A percentile compares a stretch with the other conserved stretches of the same genome.
These are phyloP conservation scores for Synanthedon vespiformis DNA, from an alignment of 2,888 invertebrate genomes.

Conservation along the genomic window DNA sequence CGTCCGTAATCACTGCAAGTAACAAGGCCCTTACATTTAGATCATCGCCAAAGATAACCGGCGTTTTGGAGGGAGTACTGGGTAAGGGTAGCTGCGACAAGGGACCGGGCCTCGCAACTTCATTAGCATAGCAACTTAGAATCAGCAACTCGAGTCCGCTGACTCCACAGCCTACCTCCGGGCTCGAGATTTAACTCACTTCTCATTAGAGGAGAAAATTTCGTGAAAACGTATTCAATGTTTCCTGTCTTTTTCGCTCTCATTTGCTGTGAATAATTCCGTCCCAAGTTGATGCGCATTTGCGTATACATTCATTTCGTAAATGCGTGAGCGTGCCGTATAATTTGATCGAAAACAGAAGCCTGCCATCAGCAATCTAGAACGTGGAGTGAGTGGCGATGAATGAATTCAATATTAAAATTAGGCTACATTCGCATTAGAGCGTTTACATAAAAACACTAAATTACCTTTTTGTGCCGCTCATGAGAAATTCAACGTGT, in stretches of 20 bases:
- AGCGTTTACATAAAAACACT: neutral
- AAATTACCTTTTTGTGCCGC: neutral
- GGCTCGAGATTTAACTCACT: constrained; percentile 64
- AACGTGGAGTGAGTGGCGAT: constrained; percentile 28
- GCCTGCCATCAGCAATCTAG: constrained; percentile 35
- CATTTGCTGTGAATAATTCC: constrained; percentile 20
- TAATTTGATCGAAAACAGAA: constrained; percentile 62
- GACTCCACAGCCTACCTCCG: constrained; percentile 55
- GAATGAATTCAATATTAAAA: constrained; percentile 20
- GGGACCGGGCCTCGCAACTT: constrained; percentile 25
- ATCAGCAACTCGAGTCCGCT: constrained; percentile 40
- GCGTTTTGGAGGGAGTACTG: constrained; percentile 24
- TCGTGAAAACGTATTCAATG: constrained; percentile 43
- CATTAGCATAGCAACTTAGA: constrained; percentile 45
- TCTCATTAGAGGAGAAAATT: constrained; percentile 30
- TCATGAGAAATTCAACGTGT: too few species aligned
- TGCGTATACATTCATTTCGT: constrained; percentile 24
- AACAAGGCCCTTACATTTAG: constrained; percentile 41
- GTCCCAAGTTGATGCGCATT: constrained; percentile 24
- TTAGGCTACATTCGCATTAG: constrained; percentile 5
- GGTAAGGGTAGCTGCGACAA: constrained; percentile 12
- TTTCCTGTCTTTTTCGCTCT: constrained; percentile 26
- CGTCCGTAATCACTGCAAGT: constrained; percentile 37
- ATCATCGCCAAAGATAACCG: constrained; percentile 48
- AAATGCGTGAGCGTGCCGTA: constrained; percentile 35